A percentile compares a stretch with the other conserved stretches of the same genome.
These are phyloP conservation scores for Mormyrops boulengeri DNA, from an alignment of 2,797 vertebrate species.

Conservation along the genomic window DNA sequence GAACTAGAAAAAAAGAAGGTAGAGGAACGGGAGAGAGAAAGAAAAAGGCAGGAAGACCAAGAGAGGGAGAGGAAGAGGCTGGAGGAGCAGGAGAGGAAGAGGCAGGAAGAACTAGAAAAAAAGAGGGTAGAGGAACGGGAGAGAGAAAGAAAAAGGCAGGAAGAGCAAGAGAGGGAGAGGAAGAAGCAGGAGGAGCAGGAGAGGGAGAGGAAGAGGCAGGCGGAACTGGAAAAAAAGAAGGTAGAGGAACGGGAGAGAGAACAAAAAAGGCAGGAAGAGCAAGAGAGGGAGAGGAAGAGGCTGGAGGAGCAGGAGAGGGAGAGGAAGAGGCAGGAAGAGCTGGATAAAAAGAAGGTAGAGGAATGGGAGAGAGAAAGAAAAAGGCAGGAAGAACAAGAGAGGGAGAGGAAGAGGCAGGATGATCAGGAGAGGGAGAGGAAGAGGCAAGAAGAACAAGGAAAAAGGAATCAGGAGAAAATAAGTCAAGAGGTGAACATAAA, in stretches of 20 bases:
- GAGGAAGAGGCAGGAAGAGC: background rate
- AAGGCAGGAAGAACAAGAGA: conserved; percentile 1
- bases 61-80: background rate
- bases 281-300: background rate
- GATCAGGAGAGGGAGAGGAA: conserved; percentile 1
- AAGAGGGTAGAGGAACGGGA: background rate
- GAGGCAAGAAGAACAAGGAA: conserved; percentile 20
- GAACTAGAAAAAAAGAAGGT: background rate
- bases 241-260: no score
- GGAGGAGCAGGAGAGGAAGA: background rate
- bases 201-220: background rate
- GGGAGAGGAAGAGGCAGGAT: background rate
- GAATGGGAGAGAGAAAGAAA: background rate
- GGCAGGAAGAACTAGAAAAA: background rate
- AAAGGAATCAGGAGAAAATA: background rate
- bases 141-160: background rate
- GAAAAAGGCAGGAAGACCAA: background rate
- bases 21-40: background rate
- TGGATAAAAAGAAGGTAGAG: background rate
- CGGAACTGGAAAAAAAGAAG: background rate
- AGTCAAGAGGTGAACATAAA: conserved; percentile 7
- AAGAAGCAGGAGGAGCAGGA: background rate
- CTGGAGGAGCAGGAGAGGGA: background rate
- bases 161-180: background rate
- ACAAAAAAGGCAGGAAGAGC: conserved; percentile 5